Evolutionary conservation across 2,113 vertebrate species (phyloP), one percentile per base, ranked within the genome.

Genomic region (Riparia riparia): DNA sequence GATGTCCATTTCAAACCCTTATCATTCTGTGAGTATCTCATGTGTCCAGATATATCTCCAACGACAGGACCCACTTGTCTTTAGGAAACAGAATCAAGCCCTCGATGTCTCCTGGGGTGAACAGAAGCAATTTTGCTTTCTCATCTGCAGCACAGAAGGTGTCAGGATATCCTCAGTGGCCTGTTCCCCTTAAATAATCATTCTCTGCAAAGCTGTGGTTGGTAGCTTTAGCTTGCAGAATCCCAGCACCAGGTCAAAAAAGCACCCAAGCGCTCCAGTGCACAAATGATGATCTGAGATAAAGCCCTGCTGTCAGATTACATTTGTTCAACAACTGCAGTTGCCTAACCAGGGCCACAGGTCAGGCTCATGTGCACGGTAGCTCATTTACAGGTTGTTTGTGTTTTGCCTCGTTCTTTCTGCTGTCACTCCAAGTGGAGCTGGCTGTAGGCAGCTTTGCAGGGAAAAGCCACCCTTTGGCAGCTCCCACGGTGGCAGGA

Each of bases 261-360:
- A 77, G 3, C 19, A 26, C 10, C n/a, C 56, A 47, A 63, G 65
- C 0, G 0, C 60, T 86, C 47, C 39, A 34, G 32, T 19, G 34
- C 77, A 58, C 65, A 78, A 68, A 79, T 28, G 65, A 68, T 82
- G 92, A 44, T 44, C 78, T 68, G 53, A 73, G 81, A 87, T 68
- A 95, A 85, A 79, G 70, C 82, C 65, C 37, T 76, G 49, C 73
- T 89, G 92, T 89, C 95, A 93, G 44, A 90, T 74, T 37, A 6
- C 44, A 34, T 94, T 87, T 93, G 73, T 71, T 71, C 81, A 76
- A 49, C 92, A 87, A 4, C n/a, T 54, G 39, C 54, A 70, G 64
- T 58, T 92, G 91, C 65, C 74, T 68, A 64, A 85, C 34, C 29
- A 71, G 44, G 56, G 87, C 73, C 73, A 64, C 51, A 87, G 78